Percentiles rank a stretch among this genome's conserved stretches.
Conservation (phyloP, 1,140 invertebrate species). For the Meloidogyne exigua region DNA sequence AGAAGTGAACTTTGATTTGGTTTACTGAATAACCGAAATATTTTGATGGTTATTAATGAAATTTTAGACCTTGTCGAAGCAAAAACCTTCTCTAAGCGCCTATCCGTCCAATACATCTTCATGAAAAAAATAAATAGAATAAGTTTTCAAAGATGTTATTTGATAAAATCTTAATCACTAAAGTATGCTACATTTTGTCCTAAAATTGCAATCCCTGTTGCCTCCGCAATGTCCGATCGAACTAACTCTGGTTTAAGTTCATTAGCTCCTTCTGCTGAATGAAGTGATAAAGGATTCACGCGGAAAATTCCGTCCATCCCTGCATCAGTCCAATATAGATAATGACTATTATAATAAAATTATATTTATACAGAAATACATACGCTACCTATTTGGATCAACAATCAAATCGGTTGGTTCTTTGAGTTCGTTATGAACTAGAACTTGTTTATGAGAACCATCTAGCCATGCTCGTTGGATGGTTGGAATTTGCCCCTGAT, state of each 20-base stretch:
- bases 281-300: slow-evolving; percentile 25
- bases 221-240: slow-evolving; percentile 83
- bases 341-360: slow-evolving; percentile 70
- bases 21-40: slow-evolving; percentile 35
- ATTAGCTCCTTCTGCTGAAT: slow-evolving; percentile 62
- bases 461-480: slow-evolving; percentile 82
- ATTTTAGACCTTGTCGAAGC: slow-evolving; percentile 62
- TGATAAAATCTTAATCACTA: too few species aligned
- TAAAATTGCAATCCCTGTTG: slow-evolving; percentile 76
- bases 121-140: neutral
- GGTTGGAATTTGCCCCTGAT: slow-evolving; percentile 91
- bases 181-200: slow-evolving; percentile 60
- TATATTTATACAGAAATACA: neutral
- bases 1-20: slow-evolving; percentile 74
- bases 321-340: slow-evolving; percentile 96
- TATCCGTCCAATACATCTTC: slow-evolving; percentile 90
- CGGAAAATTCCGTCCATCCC: slow-evolving; percentile 76
- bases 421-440: slow-evolving; percentile 85
- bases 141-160: too few species aligned
- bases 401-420: slow-evolving; percentile 88
- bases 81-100: slow-evolving; percentile 83
- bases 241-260: slow-evolving; percentile 70
- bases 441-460: slow-evolving; percentile 79
- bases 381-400: slow-evolving; percentile 74
- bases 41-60: neutral